Percentiles rank a stretch among this genome's conserved stretches.
Conservation (phyloP, 2,888 invertebrate species). For the Hydrotaea diabolus region DNA sequence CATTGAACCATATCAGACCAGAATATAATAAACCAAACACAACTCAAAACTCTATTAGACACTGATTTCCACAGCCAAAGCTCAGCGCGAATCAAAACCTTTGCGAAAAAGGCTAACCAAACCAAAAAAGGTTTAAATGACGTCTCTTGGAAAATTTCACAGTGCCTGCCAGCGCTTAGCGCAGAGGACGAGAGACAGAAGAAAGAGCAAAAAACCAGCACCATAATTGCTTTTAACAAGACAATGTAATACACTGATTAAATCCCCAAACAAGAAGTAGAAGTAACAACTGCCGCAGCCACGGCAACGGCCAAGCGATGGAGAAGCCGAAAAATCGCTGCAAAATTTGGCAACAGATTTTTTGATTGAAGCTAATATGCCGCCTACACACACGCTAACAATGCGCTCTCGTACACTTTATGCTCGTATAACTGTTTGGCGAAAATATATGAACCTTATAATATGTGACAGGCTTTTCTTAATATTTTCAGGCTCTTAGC, state of each 20-base stretch:
- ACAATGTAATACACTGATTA: constrained; percentile 66
- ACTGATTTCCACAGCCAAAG: constrained; percentile 27
- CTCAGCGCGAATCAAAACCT: constrained; percentile 5
- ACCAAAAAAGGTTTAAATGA: constrained; percentile 64
- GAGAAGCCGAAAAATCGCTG: constrained; percentile 34
- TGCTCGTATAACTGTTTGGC: constrained; percentile 46
- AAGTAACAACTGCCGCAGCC: not conserved
- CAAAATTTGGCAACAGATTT: constrained; percentile 68
- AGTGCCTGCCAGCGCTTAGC: constrained; percentile 37
- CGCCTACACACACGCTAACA: constrained; percentile 62
- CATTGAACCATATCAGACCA: constrained; percentile 66
- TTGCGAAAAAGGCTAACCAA: constrained; percentile 48
- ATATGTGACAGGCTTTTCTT: constrained; percentile 64
- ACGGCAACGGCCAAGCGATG: not conserved
- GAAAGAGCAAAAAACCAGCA: constrained; percentile 42
- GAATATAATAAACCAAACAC: constrained; percentile 39
- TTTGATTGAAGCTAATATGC: constrained; percentile 70
- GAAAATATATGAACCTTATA: constrained; percentile 62
- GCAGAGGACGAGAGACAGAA: constrained; percentile 13
- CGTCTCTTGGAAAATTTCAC: constrained; percentile 62
- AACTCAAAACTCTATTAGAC: constrained; percentile 57
- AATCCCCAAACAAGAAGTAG: constrained; percentile 44
- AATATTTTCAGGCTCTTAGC: constrained; percentile 44
- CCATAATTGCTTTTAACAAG: constrained; percentile 66
- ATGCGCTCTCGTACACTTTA: constrained; percentile 50